A percentile compares a stretch with the other conserved stretches of the same genome.
Conservation (phyloP, 2,888 invertebrate species). For the Tricholauxania praeusta region DNA sequence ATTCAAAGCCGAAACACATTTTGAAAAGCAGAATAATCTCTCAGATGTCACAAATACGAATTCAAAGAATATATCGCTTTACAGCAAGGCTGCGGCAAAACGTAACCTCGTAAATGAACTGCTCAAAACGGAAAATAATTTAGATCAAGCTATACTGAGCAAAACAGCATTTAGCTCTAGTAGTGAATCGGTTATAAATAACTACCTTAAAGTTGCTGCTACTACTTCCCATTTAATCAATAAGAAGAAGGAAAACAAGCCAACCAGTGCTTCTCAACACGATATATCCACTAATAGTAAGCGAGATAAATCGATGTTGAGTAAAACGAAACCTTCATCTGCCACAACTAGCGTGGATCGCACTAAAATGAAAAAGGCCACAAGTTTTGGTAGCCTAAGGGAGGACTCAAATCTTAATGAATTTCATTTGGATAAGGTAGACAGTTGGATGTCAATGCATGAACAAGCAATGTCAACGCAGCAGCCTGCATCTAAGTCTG, state of each 20-base stretch:
- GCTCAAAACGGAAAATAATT: slow-evolving; percentile 54
- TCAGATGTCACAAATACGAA: slow-evolving; percentile 54
- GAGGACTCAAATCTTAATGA: slow-evolving; percentile 65
- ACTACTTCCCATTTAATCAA: slow-evolving; percentile 53
- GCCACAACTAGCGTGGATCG: background rate
- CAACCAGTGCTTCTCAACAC: slow-evolving; percentile 31
- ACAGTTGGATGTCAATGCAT: slow-evolving; percentile 68
- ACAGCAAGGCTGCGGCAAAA: slow-evolving; percentile 43
- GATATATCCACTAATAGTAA: background rate
- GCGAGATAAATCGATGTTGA: background rate
- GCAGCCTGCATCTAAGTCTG: slow-evolving; percentile 13
- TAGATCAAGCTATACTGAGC: slow-evolving; percentile 47
- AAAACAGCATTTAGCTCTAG: slow-evolving; percentile 40
- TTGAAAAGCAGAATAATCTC: slow-evolving; percentile 63
- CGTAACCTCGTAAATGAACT: slow-evolving; percentile 48
- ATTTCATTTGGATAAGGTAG: slow-evolving; percentile 67
- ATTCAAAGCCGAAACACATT: slow-evolving; percentile 45
- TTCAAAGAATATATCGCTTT: slow-evolving; percentile 19
- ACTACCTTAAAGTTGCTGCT: slow-evolving; percentile 62
- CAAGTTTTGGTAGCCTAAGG: slow-evolving; percentile 56
- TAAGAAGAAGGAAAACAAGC: slow-evolving; percentile 62
- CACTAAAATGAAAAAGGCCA: slow-evolving; percentile 55
- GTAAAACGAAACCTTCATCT: background rate
- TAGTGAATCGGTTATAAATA: slow-evolving; percentile 63
- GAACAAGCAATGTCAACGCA: slow-evolving; percentile 49